Base-by-base conservation (phyloP, 1,140 invertebrate species). In the Penaeus japonicus region DNA sequence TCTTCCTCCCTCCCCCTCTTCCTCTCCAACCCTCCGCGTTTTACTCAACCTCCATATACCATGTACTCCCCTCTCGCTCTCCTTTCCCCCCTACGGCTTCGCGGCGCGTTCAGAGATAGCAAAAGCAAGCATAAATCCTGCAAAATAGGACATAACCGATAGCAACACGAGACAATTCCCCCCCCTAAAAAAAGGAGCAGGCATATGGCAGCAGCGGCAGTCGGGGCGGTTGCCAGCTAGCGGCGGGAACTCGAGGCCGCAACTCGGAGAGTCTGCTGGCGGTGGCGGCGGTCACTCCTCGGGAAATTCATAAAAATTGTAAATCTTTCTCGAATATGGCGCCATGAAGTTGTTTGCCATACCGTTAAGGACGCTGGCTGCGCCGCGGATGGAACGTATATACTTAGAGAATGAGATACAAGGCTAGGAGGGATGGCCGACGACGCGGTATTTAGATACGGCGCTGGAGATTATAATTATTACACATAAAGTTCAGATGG, bases 301-400 rank as follows among this genome's bases (percentile, higher is more conserved):
- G 57, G 80, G 55, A 65, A 83, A 83, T 39, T 62, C 35, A 62
- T 62, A 65, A 83, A 83, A 79, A 79, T 79, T 79, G 35, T 79
- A 53, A 79, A 53, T 73, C 70, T 73, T 73, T 32, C 35, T 24
- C 12, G 70, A 30, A 27, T 73, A 73, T 73, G 81, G 59, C 57
- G 30, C 57, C 57, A 65, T 83, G 81, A 83, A 24, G 59, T 22
- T 47, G 39, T 79, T 54, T 10, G 12, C 24, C 22, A 18, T 55
- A 30, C 18, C 22, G 39, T 82, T n/a, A 47, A 55, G 79, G 53
- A 27, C 17, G 53, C 54, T 57, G 30, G 53, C 54, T 57, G 30
- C 47, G 4, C 39, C 79, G n/a, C 39, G 20, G 39, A 27, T 3
- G 39, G 79, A 27, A 54, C 24, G 20, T 30, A 54, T 39, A 80